These are phyloP conservation scores for Callionymus lyra DNA, from an alignment of 2,113 vertebrate genomes.

Conservation along the genomic window DNA sequence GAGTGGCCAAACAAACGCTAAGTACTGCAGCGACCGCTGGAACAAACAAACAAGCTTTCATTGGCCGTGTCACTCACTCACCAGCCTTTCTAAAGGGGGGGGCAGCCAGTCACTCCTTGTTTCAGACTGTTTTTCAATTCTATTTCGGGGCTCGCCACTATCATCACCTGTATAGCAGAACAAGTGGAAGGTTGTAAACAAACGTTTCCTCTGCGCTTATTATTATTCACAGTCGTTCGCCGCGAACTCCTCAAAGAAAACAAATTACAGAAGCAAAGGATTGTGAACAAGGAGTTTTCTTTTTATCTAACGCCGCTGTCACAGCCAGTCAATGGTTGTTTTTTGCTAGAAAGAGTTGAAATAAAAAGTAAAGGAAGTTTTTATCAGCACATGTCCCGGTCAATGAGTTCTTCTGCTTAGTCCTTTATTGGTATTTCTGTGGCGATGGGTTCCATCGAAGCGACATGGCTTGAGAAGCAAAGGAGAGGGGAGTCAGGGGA, in stretches of 20 bases:
- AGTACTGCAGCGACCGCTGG: slow-evolving; percentile 10
- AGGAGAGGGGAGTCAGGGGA: too few relatives aligned
- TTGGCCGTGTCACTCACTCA: slow-evolving; percentile 20
- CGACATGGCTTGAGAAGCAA: too few relatives aligned
- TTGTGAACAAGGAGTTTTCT: slow-evolving; percentile 5
- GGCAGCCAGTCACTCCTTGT: not conserved
- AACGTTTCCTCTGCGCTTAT: slow-evolving; percentile 20
- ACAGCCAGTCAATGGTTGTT: slow-evolving; percentile 19
- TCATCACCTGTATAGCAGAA: slow-evolving; percentile 18
- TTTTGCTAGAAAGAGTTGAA: slow-evolving; percentile 6
- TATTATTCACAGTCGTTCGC: slow-evolving; percentile 2
- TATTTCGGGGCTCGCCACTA: slow-evolving; percentile 9
- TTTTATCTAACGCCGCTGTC: slow-evolving; percentile 4
- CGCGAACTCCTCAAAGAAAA: slow-evolving; percentile 16
- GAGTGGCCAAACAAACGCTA: slow-evolving; percentile 21
- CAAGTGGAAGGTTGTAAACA: slow-evolving; percentile 16
- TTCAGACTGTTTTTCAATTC: slow-evolving; percentile 13
- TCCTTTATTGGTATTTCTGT: too few relatives aligned
- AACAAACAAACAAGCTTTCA: slow-evolving; percentile 24
- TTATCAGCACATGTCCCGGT: too few relatives aligned
- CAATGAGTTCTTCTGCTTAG: too few relatives aligned
- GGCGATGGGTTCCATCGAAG: too few relatives aligned
- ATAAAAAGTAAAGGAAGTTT: not conserved
- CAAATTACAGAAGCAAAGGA: slow-evolving; percentile 27
- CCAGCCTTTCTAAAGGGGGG: slow-evolving; percentile 2